Evolutionary conservation across 1,140 invertebrate genomes (phyloP).

Genomic region (Rhyzopertha dominica): DNA sequence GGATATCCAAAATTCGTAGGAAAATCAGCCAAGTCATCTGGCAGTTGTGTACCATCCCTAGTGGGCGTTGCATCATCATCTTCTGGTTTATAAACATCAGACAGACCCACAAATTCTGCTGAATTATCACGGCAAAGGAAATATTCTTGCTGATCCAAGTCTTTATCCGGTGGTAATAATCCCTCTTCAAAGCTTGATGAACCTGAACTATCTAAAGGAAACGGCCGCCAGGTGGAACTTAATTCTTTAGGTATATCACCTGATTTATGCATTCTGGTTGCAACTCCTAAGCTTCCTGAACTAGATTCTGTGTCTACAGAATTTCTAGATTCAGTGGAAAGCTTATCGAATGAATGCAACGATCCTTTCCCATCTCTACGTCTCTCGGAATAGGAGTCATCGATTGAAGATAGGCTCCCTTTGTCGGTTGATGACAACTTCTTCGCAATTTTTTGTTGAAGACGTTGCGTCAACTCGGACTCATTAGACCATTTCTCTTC

Average conservation of each 20-base stretch:
- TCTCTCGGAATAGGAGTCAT: constrained; percentile 35
- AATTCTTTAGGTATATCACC: constrained; percentile 56
- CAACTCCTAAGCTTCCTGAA: constrained; percentile 63
- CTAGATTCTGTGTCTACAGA: constrained; percentile 67
- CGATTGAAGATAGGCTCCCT: constrained; percentile 38
- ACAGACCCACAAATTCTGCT: constrained; percentile 29
- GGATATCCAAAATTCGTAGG: constrained; percentile 67
- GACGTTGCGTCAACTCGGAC: constrained; percentile 39
- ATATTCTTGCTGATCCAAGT: constrained; percentile 49
- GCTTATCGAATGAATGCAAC: constrained; percentile 34
- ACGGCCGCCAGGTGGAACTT: constrained; percentile 73
- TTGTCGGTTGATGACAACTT: constrained; percentile 42
- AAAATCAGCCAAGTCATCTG: constrained; percentile 69
- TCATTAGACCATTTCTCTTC: constrained; percentile 45
- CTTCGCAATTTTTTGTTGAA: constrained; percentile 40
- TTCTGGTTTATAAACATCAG: constrained; percentile 51
- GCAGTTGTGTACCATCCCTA: constrained; percentile 58
- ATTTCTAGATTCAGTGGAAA: constrained; percentile 57
- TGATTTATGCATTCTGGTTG: constrained; percentile 52
- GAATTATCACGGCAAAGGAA: constrained; percentile 42
- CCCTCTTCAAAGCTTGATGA: constrained; percentile 77
- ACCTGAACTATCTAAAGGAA: constrained; percentile 71
- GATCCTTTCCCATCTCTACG: constrained; percentile 33
- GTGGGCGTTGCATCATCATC: constrained; percentile 46
- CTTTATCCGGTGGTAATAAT: constrained; percentile 69